phyloP scores from a whole-genome alignment of 2,113 vertebrate species.

The Apteryx mantelli region DNA sequence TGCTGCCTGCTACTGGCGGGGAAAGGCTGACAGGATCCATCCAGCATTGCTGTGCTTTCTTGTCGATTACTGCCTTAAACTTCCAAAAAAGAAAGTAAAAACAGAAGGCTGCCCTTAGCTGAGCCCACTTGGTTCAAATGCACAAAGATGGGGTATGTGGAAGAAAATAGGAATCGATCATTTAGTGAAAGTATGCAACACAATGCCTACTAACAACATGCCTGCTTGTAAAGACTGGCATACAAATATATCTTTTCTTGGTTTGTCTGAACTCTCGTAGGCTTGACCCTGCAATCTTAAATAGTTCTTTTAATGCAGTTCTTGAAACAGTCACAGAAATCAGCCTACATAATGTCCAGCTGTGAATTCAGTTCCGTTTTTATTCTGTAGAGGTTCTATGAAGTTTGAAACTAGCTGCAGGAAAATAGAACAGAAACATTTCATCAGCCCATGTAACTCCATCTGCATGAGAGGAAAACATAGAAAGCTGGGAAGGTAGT shows the following conservation, averaged over 20 bases:
- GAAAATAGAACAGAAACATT: not conserved
- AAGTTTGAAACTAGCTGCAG: not conserved
- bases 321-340: not conserved
- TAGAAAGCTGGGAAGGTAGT: not conserved
- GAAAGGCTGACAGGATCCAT: not conserved
- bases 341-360: not conserved
- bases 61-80: not conserved
- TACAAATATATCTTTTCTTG: not conserved
- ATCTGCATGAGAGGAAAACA: not conserved
- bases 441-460: not conserved
- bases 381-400: not conserved
- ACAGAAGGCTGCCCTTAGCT: not conserved
- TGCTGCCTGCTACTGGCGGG: fast-evolving
- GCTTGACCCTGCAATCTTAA: not conserved
- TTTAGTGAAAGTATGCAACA: not conserved
- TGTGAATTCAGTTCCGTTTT: not conserved
- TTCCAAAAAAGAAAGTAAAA: not conserved
- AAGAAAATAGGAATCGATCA: not conserved
- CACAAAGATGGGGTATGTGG: not conserved
- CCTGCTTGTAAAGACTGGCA: not conserved
- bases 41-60: not conserved
- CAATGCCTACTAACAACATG: not conserved
- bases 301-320: not conserved
- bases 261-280: not conserved
- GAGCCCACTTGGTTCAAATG: not conserved